Conservation (phyloP, 2,888 invertebrate species). For the Automeris io region DNA sequence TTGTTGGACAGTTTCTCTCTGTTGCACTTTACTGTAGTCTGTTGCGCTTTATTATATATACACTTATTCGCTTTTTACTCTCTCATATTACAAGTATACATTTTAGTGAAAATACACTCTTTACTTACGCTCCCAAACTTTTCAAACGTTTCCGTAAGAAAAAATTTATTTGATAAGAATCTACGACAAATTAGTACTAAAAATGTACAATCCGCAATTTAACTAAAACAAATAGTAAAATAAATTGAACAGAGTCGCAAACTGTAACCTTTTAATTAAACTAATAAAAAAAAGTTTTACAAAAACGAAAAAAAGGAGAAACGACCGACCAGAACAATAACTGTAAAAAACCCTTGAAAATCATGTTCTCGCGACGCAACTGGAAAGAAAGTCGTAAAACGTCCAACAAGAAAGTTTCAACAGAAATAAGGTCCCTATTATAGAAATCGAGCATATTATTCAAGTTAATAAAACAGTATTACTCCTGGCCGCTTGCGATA, state of each 20-base stretch:
- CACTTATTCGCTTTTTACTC: too few species aligned
- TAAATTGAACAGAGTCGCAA: not conserved
- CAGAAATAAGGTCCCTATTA: not conserved
- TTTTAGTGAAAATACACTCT: too few species aligned
- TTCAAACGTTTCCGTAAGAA: too few species aligned
- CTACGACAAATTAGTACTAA: too few species aligned
- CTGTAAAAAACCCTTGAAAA: constrained; percentile 1
- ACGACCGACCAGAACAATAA: not conserved
- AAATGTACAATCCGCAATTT: too few species aligned
- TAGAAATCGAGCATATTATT: constrained; percentile 2
- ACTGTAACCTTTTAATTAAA: constrained; percentile 1
- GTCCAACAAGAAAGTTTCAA: not conserved
- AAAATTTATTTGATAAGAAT: too few species aligned
- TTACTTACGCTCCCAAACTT: too few species aligned
- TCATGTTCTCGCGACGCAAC: constrained; percentile 1
- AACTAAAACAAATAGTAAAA: too few species aligned
- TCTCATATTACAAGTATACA: too few species aligned
- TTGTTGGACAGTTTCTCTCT: too few species aligned
- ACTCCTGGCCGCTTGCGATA: constrained; percentile 15
- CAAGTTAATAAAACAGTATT: constrained; percentile 19
- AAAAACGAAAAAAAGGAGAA: not conserved
- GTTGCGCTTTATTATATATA: too few species aligned
- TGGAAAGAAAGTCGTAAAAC: constrained; percentile 1
- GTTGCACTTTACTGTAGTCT: too few species aligned
- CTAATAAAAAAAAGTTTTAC: not conserved